Conservation (phyloP, 1,140 invertebrate genomes). For the Lordiphosa mommai region DNA sequence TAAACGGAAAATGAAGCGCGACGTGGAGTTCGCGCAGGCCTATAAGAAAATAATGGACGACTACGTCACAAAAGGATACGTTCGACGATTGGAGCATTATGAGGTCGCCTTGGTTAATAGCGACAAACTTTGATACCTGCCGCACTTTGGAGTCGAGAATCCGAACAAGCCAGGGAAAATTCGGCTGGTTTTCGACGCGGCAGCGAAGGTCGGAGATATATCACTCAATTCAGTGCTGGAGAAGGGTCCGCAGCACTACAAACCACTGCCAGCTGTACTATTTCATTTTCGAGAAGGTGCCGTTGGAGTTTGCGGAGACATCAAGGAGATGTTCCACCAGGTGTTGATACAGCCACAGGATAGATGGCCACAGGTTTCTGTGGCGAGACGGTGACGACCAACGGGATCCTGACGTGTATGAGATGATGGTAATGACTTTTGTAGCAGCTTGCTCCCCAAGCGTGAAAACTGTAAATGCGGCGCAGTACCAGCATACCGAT, state of each 20-base stretch:
- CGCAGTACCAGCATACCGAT: not conserved
- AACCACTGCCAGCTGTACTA: not conserved
- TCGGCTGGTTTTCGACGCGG: not conserved
- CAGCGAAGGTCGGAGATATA: too few relatives aligned
- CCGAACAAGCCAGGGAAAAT: not conserved
- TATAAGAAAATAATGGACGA: not conserved
- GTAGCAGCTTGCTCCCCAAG: not conserved
- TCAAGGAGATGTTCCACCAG: not conserved
- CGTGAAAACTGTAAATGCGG: not conserved
- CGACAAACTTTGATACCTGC: not conserved
- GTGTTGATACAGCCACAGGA: not conserved
- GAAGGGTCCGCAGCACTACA: too few relatives aligned
- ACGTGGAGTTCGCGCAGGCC: not conserved
- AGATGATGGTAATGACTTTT: not conserved
- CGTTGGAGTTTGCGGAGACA: too few relatives aligned
- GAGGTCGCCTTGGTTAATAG: not conserved
- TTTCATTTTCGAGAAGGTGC: not conserved
- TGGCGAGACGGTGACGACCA: not conserved
- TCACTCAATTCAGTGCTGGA: too few relatives aligned
- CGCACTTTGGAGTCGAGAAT: not conserved
- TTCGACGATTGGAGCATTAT: not conserved
- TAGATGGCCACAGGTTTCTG: not conserved
- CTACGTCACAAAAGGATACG: not conserved
- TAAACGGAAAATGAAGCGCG: not conserved
- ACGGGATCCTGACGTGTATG: too few relatives aligned